phyloP scores from a whole-genome alignment of 2,888 invertebrate species.

The Papilio protenor region DNA sequence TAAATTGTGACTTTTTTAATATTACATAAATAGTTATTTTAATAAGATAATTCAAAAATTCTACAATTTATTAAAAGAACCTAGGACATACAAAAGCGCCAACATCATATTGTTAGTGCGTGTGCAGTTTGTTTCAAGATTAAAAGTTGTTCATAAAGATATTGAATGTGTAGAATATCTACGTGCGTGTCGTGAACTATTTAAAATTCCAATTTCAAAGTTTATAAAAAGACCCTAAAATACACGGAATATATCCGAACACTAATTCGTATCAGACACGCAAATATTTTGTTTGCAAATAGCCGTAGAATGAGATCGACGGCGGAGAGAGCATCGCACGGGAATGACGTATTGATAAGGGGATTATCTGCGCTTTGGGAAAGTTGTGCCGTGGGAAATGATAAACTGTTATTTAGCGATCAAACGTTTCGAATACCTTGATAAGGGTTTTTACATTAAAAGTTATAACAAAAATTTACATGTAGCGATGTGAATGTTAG shows the following conservation, averaged over 20 bases:
- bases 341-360: conserved; percentile 71
- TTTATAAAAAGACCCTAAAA: neutral
- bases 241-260: neutral
- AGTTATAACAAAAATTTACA: neutral
- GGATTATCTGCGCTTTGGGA: conserved; percentile 70
- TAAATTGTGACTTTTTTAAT: conserved; percentile 3
- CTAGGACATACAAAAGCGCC: neutral
- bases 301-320: conserved; percentile 55
- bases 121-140: neutral
- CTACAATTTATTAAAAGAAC: neutral
- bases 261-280: conserved; percentile 43
- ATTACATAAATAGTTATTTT: neutral
- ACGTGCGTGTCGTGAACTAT: neutral
- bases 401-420: conserved; percentile 60
- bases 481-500: neutral
- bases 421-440: conserved; percentile 52
- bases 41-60: conserved; percentile 2
- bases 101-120: neutral
- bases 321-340: conserved; percentile 63
- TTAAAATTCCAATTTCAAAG: neutral
- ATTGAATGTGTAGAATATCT: neutral
- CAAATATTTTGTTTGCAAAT: conserved; percentile 63
- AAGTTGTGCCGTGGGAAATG: conserved; percentile 72
- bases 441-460: conserved; percentile 55
- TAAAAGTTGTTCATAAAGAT: neutral